Base-by-base conservation (phyloP, 2,797 vertebrate species). In the Myripristis murdjan region DNA sequence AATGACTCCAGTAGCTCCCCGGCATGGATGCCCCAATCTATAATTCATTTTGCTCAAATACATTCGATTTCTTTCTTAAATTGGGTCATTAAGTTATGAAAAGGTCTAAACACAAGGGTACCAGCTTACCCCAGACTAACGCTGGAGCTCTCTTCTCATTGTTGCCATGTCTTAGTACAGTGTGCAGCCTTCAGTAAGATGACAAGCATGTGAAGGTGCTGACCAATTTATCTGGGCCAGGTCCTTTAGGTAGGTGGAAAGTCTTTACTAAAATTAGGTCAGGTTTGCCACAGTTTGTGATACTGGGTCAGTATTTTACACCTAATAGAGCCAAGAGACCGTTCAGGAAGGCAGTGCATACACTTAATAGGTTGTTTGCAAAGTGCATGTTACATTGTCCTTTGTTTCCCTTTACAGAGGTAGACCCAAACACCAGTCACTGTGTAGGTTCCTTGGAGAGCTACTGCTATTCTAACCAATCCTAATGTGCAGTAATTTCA, bases 1-100 rank as follows among this genome's bases (percentile, higher is more conserved):
- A 90, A 87, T 51, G 57, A 88, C 87, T 91, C 83, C 79, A 79
- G 81, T 79, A 55, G 79, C 82, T 90, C 81, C 79, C 73, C 81
- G 73, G 69, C 86, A 73, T 81, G 71, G 67, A 85, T 67, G 85
- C 89, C 93, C 94, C 93, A n/a, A 89, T 90, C 86, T 87, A 86
- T 91, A 85, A 89, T 91, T 92, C 49, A 87, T 91, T 89, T 84
- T 31, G 53, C 79, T 89, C 80, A 85, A 89, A 90, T 81, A 79
- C 64, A 60, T 77, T 87, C 56, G 47, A 88, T 92, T 89, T 90
- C 71, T 74, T 73, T 69, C 71, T 73, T 75, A 80, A 90, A 82
- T 86, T 73, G 73, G 87, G 85, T 87, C 84, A 79, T 81, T 88
- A 87, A 83, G 87, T 85, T 80, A 63, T 82, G 63, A 75, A 82